Percentiles rank a stretch among this genome's conserved stretches.
Evolutionary conservation across 2,113 vertebrate species (phyloP).

Genomic region (Murina feae): DNA sequence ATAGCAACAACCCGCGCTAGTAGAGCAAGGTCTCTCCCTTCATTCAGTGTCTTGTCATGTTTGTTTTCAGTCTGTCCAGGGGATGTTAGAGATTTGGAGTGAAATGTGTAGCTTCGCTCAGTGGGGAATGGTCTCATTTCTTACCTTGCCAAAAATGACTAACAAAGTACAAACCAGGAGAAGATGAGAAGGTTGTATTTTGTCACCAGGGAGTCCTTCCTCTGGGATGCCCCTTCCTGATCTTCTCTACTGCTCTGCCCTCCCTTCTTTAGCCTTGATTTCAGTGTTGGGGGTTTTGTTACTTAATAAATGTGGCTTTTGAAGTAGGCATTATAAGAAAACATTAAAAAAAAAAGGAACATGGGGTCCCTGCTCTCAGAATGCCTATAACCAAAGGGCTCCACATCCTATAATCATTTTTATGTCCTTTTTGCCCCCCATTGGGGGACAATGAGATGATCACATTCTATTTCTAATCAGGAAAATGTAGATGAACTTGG

Average conservation of each 20-base stretch:
- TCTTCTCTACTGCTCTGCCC: background rate
- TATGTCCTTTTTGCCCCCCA: background rate
- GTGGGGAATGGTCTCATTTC: background rate
- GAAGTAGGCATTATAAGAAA: background rate
- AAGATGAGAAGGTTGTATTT: background rate
- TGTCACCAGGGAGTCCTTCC: background rate
- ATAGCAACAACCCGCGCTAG: slow-evolving; percentile 51
- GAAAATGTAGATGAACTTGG: background rate
- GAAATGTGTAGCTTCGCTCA: background rate
- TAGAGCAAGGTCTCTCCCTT: background rate
- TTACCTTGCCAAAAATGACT: background rate
- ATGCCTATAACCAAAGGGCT: slow-evolving; percentile 28
- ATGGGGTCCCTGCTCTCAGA: background rate
- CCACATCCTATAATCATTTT: background rate
- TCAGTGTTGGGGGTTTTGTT: background rate
- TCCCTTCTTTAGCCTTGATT: background rate
- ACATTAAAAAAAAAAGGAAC: slow-evolving; percentile 31
- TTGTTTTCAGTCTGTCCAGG: background rate
- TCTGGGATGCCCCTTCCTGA: accelerated
- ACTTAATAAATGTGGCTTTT: background rate
- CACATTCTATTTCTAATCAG: slow-evolving; percentile 31
- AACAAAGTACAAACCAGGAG: background rate
- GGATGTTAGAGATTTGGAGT: background rate
- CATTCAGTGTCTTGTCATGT: background rate
- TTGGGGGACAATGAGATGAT: background rate